Evolutionary conservation across 2,113 vertebrate genomes (phyloP), one percentile per base, ranked within the genome.

Genomic region (Toxotes jaculatrix): DNA sequence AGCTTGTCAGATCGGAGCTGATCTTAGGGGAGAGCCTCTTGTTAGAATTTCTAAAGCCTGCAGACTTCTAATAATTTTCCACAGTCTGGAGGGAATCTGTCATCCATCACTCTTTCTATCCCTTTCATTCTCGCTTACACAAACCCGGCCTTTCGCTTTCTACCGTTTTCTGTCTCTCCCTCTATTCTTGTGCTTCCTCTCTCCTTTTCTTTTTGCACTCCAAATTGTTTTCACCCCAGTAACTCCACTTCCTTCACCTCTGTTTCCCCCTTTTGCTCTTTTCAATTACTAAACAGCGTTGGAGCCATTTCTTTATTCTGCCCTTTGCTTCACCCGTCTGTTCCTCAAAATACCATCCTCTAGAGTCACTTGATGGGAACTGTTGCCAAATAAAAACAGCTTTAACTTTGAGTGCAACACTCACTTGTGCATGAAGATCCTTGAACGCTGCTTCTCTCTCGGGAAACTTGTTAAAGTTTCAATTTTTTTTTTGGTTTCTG

Each of bases 291-390:
- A 36, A 61, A 43, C 42, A 40, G 43, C 42, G 34, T 62, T 61
- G 40, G 49, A 85, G 21, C 67, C 45, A 38, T 7, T 45, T 72
- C 56, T 64, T 76, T 23, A 17, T 40, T 27, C 31, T 72, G 43
- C 61, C 55, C 14, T 68, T 62, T 77, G 47, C 31, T 63, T 68
- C 34, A 77, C 27, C 19, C 2, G 0, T 51, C 19, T n/a, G 19
- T 36, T 77, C 57, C 49, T 55, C 59, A 84, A 78, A 84, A 71
- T 36, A 57, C 36, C 67, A 42, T 31, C 70, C 40, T 64, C 80
- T 31, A 7, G 45, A 65, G 72, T 49, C 49, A 10, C 43, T 70
- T 56, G 12, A 64, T 59, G 7, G 51, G 16, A 70, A 43, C 32
- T 74, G 49, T 34, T 63, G 40, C 53, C 51, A 61, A 55, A 57